Percentiles rank a stretch among this genome's conserved stretches.
Evolutionary conservation across 2,113 vertebrate species (phyloP).

Genomic region (Bothrops jararaca): DNA sequence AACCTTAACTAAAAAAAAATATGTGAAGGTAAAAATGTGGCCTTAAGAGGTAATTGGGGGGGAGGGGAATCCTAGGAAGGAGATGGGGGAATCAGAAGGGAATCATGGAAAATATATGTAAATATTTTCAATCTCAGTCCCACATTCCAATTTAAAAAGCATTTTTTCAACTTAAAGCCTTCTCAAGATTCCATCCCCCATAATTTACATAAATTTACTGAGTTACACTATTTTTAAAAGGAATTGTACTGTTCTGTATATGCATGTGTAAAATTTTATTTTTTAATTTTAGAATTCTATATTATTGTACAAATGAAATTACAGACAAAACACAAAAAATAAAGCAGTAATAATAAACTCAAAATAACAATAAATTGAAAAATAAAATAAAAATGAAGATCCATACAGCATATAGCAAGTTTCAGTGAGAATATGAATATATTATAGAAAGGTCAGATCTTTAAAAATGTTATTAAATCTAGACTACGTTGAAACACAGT

Average conservation of each 20-base stretch:
- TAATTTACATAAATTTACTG: slow-evolving; percentile 37
- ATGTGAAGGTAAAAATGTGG: slow-evolving; percentile 29
- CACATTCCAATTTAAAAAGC: slow-evolving; percentile 33
- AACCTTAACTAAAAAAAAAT: slow-evolving; percentile 1
- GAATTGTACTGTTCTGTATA: background rate
- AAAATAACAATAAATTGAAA: background rate
- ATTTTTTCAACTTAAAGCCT: slow-evolving; percentile 27
- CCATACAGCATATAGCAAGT: background rate
- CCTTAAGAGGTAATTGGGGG: slow-evolving; percentile 15
- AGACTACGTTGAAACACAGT: background rate
- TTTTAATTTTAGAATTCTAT: background rate
- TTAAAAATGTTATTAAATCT: background rate
- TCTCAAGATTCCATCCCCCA: slow-evolving; percentile 16
- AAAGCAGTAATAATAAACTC: background rate
- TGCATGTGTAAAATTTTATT: background rate
- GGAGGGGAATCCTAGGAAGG: slow-evolving; percentile 20
- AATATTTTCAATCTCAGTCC: slow-evolving; percentile 17
- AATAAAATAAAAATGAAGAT: background rate
- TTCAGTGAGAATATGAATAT: background rate
- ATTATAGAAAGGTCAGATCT: background rate
- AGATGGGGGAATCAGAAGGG: slow-evolving; percentile 10
- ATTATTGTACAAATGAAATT: background rate
- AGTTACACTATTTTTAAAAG: background rate
- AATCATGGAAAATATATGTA: slow-evolving; percentile 23
- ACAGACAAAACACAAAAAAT: background rate